Percentiles rank a stretch among this genome's conserved stretches.
These are phyloP conservation scores for Chaetoderma sp. DNA, from an alignment of 2,888 invertebrate species.

Conservation along the genomic window DNA sequence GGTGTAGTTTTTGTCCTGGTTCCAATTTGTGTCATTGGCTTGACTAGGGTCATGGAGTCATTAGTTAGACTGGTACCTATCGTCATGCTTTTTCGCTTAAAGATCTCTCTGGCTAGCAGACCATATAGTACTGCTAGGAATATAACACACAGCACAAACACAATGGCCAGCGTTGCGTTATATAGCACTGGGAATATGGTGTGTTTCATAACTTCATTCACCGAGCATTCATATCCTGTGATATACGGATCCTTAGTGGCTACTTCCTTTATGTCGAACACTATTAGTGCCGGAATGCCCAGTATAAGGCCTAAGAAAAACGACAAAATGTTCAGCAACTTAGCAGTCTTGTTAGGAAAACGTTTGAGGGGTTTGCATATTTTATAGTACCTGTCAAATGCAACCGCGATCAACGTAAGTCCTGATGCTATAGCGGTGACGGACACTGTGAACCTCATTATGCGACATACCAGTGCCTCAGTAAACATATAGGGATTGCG, in stretches of 20 bases:
- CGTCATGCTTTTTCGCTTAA: conserved; percentile 48
- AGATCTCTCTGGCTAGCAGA: conserved; percentile 51
- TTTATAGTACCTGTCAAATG: conserved; percentile 55
- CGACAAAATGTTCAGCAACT: conserved; percentile 47
- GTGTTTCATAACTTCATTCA: conserved; percentile 51
- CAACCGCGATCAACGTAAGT: conserved; percentile 55
- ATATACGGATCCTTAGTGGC: conserved; percentile 38
- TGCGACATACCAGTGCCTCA: conserved; percentile 54
- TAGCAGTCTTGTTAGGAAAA: conserved; percentile 50
- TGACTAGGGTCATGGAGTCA: too few relatives aligned
- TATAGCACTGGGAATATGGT: conserved; percentile 55
- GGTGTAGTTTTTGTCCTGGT: too few relatives aligned
- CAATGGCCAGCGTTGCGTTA: conserved; percentile 53
- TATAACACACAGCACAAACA: conserved; percentile 52
- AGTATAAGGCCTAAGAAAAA: conserved; percentile 47
- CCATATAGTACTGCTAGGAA: conserved; percentile 56
- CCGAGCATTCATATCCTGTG: conserved; percentile 54
- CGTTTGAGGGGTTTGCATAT: conserved; percentile 56
- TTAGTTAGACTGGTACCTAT: conserved; percentile 44
- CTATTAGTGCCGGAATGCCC: conserved; percentile 54
- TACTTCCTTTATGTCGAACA: conserved; percentile 51
- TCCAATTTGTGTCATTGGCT: too few relatives aligned
- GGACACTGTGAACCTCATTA: conserved; percentile 55
- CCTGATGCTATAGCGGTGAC: conserved; percentile 59
- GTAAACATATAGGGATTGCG: conserved; percentile 59